phyloP scores from a whole-genome alignment of 2,113 vertebrate genomes.

The Egretta garzetta region DNA sequence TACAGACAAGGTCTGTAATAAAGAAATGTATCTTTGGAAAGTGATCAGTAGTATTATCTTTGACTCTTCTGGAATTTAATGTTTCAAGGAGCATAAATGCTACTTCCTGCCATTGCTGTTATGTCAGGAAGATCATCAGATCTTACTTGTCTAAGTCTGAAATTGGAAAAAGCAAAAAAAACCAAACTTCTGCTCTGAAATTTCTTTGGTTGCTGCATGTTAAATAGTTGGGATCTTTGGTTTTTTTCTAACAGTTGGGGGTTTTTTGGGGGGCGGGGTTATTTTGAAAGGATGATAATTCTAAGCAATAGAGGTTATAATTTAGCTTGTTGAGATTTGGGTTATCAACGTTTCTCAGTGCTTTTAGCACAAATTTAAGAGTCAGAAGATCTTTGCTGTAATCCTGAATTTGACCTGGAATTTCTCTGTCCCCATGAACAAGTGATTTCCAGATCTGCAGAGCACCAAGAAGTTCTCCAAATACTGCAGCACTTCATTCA shows the following conservation, averaged over 20 bases:
- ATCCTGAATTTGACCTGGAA: neutral
- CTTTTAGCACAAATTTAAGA: neutral
- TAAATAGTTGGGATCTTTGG: neutral
- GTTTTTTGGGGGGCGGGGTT: neutral
- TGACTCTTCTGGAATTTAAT: neutral
- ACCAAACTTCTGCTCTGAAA: neutral
- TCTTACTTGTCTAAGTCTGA: neutral
- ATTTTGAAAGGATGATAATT: neutral
- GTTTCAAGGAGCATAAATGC: neutral
- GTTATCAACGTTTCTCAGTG: neutral
- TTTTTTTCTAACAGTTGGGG: neutral
- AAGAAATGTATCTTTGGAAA: neutral
- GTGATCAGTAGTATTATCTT: neutral
- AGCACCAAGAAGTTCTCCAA: neutral
- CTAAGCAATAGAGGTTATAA: neutral
- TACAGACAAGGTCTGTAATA: neutral
- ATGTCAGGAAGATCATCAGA: neutral
- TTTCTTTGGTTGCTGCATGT: neutral
- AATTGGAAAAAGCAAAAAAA: neutral
- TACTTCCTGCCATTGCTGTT: neutral
- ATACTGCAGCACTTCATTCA: neutral
- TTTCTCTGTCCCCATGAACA: neutral
- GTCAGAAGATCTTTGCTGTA: neutral
- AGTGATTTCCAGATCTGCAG: neutral
- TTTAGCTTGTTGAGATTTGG: neutral